Conservation (phyloP, 2,888 invertebrate genomes). For the Oeneis ivallda region DNA sequence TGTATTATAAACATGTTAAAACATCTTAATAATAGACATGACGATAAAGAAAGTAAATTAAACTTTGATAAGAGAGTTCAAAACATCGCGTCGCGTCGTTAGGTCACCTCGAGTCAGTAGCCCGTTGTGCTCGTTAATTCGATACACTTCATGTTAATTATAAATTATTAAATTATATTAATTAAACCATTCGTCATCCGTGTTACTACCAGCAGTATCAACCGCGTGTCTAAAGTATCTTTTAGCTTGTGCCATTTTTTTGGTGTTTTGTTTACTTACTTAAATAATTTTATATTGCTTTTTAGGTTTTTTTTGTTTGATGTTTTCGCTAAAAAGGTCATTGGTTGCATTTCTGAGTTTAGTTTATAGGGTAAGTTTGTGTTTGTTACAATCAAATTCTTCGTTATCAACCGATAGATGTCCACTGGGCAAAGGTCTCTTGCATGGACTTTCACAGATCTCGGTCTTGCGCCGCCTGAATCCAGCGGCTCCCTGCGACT, state of each 20-base stretch:
- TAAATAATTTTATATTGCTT: neutral
- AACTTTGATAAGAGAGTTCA: slow-evolving; percentile 6
- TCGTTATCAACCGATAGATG: too few relatives aligned
- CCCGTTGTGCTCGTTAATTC: neutral
- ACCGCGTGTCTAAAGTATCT: neutral
- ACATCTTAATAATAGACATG: neutral
- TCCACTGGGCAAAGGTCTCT: too few relatives aligned
- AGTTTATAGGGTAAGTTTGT: slow-evolving; percentile 13
- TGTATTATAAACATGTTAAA: too few relatives aligned
- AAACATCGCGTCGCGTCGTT: too few relatives aligned
- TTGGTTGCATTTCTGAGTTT: slow-evolving; percentile 4
- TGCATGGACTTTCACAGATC: too few relatives aligned
- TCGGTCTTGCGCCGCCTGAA: too few relatives aligned
- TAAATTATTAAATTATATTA: too few relatives aligned
- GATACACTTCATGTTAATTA: neutral
- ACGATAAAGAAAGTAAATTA: neutral
- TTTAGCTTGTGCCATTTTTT: neutral
- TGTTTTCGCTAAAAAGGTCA: slow-evolving; percentile 13
- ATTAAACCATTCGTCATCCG: too few relatives aligned
- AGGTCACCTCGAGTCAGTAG: neutral
- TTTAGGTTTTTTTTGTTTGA: neutral
- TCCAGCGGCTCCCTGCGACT: too few relatives aligned
- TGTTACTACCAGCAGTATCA: neutral
- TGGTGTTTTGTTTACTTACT: neutral
- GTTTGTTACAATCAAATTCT: too few relatives aligned